Conservation (phyloP, 2,113 vertebrate species). For the Nycticryphes semicollaris region DNA sequence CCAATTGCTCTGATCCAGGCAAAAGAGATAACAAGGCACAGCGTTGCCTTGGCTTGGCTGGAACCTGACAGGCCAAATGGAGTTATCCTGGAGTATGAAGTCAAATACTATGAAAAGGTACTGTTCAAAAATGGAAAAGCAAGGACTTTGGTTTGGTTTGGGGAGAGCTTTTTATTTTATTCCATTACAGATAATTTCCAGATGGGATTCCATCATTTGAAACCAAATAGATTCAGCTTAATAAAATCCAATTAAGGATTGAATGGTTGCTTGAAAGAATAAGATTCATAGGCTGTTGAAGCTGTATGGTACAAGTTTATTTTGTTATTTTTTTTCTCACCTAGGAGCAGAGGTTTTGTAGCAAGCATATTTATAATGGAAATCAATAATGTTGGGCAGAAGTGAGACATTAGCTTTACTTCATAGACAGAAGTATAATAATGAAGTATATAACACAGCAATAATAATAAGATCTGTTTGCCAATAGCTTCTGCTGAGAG, state of each 20-base stretch:
- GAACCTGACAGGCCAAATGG: constrained; percentile 95
- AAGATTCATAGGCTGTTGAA: background rate
- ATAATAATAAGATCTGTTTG: constrained; percentile 70
- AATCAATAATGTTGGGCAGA: constrained; percentile 58
- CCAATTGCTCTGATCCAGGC: constrained; percentile 91
- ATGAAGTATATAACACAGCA: constrained; percentile 49
- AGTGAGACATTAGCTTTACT: constrained; percentile 64
- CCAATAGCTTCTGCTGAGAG: constrained; percentile 62
- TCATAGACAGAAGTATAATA: constrained; percentile 54
- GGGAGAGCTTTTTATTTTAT: background rate
- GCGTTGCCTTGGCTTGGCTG: constrained; percentile 91
- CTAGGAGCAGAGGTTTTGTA: constrained; percentile 27
- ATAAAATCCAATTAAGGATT: constrained; percentile 59
- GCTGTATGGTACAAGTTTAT: background rate
- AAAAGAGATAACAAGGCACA: constrained; percentile 95
- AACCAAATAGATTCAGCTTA: constrained; percentile 36
- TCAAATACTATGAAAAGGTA: constrained; percentile 99
- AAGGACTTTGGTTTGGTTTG: background rate
- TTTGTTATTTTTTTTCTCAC: constrained; percentile 30
- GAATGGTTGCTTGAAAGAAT: constrained; percentile 27
- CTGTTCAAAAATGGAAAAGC: background rate
- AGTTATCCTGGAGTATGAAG: constrained; percentile 96
- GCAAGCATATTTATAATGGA: constrained; percentile 44
- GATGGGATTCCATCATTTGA: constrained; percentile 6
- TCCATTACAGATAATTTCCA: background rate